Base-by-base conservation (phyloP, 2,888 invertebrate species). In the Sclerodermus sp. region DNA sequence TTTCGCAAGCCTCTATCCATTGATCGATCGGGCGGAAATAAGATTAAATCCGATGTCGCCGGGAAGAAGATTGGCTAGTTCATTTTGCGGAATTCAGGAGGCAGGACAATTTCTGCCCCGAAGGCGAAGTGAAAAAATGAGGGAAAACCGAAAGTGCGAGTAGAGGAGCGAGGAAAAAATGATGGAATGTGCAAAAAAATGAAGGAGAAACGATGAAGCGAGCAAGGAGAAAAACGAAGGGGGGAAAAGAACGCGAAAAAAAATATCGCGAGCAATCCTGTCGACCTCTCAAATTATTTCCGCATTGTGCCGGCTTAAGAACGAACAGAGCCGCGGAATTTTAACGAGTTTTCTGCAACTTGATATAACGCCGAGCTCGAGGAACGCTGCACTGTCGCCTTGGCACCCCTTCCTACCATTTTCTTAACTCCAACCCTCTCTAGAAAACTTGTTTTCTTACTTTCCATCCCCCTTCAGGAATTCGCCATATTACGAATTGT, bases 321-420 rank as follows among this genome's bases (percentile, higher is more conserved):
- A 64, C 60, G 60, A 57, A 68, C 65, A 60, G 65, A 60, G 48
- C 60, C 54, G 51, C 50, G 60, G 68, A 68, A 70, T 69, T 69
- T 70, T 70, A 70, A 69, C 67, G 67, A 70, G 69, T 70, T 70
- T 70, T 60, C 58, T 55, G 69, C 62, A 61, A 63, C 65, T 63
- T 61, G 17, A 45, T 38, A 45, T 45, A 45, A 45, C 30, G 10
- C 23, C n/a, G 13, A 29, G 14, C 12, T 42, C 30, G 10, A 10
- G 29, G 5, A 10, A 10, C 29, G 15, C 14, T 17, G 5, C 18
- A n/a, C n/a, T n/a, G 17, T 32, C 15, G 16, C 16, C 32, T 30
- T 23, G 18, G 12, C 41, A 23, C 23, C 18, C 13, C 41, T 41
- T 13, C 23, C 23, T 5, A 8, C 37, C 37, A 12, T 14, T 37